A percentile compares a stretch with the other conserved stretches of the same genome.
phyloP scores from a whole-genome alignment of 2,888 invertebrate genomes.

The Parasteatoda lunata region DNA sequence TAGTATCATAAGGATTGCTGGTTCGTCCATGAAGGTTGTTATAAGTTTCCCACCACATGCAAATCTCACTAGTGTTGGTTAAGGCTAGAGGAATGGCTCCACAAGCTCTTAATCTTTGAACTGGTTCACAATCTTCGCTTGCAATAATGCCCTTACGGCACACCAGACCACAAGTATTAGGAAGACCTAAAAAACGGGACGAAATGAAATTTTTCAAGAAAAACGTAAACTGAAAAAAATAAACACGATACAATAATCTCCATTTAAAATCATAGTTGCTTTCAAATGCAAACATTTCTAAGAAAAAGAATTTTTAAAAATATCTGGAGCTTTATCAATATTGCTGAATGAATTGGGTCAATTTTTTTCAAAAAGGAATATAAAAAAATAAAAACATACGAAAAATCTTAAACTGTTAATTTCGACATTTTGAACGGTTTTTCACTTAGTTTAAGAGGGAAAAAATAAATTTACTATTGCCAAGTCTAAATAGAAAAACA shows the following conservation, averaged over 20 bases:
- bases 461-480: too few species aligned
- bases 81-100: constrained; percentile 85
- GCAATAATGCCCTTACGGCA: constrained; percentile 79
- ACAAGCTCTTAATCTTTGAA: constrained; percentile 79
- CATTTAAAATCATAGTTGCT: background rate
- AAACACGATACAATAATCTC: background rate
- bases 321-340: too few species aligned
- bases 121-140: constrained; percentile 81
- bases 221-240: too few species aligned
- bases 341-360: too few species aligned
- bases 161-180: constrained; percentile 59
- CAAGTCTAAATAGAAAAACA: too few species aligned
- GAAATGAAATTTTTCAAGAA: background rate
- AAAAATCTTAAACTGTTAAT: too few species aligned
- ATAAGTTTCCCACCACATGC: constrained; percentile 87
- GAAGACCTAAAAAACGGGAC: constrained; percentile 33
- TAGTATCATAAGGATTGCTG: constrained; percentile 87
- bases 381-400: too few species aligned
- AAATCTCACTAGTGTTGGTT: constrained; percentile 76
- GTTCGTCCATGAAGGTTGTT: constrained; percentile 86
- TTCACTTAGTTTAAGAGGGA: too few species aligned
- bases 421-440: too few species aligned
- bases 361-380: too few species aligned
- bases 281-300: background rate
- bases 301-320: background rate